Evolutionary conservation across 2,113 vertebrate species (phyloP), one percentile per base, ranked within the genome.

Genomic region (Podarcis raffonei): DNA sequence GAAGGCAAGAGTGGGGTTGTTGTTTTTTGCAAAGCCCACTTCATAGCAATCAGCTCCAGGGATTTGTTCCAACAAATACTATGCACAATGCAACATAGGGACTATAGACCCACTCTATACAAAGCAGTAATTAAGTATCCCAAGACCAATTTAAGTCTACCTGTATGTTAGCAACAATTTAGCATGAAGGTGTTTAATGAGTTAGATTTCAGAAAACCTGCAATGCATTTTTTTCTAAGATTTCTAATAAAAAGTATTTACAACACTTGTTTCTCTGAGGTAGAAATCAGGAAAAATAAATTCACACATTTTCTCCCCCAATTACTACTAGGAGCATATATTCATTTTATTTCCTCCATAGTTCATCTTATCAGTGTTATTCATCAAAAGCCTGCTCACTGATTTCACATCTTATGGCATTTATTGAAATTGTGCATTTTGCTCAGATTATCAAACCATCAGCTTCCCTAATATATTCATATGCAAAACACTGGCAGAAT

Each of bases 401-500:
- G 89, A 91, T 85, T 89, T 91, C 87, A 91, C 71, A 79, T 93
- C 62, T 92, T 87, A 90, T 93, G 89, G 69, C 90, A 94, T 93
- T 94, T 94, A 79, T 95, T 91, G 69, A 88, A 94, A 94, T 91
- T 0, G 22, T 91, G 78, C 62, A 9, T 57, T 39, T 88, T 91
- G 90, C 79, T 89, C 48, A 71, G 27, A 80, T 74, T 75, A 91
- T 93, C 89, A 95, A 92, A 94, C 78, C 2, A 32, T 90, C 2
- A 15, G 27, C 75, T 92, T 87, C 71, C 30, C 7, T 90, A 89
- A 94, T 85, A 89, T 86, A 91, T 92, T 91, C 77, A 93, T 91
- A 94, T 92, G 90, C 92, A 93, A 94, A 95, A 88, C 92, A 93
- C 89, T 39, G 92, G 83, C 90, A 90, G 81, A 88, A 66, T 80